Percentiles rank a stretch among this genome's conserved stretches.
Evolutionary conservation across 2,113 vertebrate species (phyloP).

Genomic region (Takifugu flavidus): DNA sequence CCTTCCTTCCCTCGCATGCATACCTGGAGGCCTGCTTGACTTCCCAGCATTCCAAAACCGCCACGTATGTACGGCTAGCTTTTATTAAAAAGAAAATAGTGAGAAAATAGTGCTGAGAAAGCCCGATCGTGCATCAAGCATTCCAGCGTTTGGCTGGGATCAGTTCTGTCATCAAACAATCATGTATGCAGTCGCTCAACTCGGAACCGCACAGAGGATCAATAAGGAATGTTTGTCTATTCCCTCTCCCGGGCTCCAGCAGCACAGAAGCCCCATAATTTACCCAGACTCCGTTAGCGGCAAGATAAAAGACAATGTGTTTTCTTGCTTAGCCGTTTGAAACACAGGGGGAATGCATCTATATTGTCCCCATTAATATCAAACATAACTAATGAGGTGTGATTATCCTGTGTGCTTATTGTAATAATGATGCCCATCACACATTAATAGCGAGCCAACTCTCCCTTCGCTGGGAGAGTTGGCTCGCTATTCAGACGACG

Average conservation of each 20-base stretch:
- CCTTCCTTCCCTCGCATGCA: constrained; percentile 37
- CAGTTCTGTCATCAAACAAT: constrained; percentile 24
- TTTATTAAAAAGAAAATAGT: constrained; percentile 28
- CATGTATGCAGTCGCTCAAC: constrained; percentile 31
- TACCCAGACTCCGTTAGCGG: constrained; percentile 61
- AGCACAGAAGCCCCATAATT: constrained; percentile 63
- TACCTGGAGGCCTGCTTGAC: constrained; percentile 18
- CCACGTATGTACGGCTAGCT: constrained; percentile 15
- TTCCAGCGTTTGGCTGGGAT: constrained; percentile 11
- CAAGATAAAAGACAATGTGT: constrained; percentile 49
- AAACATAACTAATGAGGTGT: constrained; percentile 76
- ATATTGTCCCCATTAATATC: constrained; percentile 74
- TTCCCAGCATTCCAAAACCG: constrained; percentile 22
- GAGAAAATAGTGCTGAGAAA: constrained; percentile 8
- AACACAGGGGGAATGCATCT: constrained; percentile 69
- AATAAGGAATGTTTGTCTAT: constrained; percentile 55
- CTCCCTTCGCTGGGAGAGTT: constrained; percentile 21
- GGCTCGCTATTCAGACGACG: constrained; percentile 45
- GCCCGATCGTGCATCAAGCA: constrained; percentile 5
- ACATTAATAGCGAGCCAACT: constrained; percentile 54
- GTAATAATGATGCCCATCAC: constrained; percentile 62
- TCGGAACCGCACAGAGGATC: constrained; percentile 48
- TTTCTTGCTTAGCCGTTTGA: constrained; percentile 62
- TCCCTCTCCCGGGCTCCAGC: constrained; percentile 43
- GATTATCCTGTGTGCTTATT: constrained; percentile 71